Evolutionary conservation across 2,888 invertebrate species (phyloP).

Genomic region (Mylabris sibirica): DNA sequence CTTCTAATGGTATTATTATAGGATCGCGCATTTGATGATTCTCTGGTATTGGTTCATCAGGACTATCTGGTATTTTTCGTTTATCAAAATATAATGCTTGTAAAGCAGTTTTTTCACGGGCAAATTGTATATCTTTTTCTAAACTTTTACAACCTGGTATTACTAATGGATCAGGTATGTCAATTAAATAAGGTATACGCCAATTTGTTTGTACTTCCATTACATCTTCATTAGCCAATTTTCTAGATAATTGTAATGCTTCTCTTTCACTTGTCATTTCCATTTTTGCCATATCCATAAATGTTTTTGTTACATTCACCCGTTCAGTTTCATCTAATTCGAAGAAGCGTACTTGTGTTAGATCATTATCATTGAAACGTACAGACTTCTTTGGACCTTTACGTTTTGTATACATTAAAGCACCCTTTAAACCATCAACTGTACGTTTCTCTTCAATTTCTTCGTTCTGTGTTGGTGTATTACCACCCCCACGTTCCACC

Average conservation of each 20-base stretch:
- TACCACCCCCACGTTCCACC: slow-evolving; percentile 30
- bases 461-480: slow-evolving; percentile 51
- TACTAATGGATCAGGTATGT: slow-evolving; percentile 71
- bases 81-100: slow-evolving; percentile 83
- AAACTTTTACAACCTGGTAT: slow-evolving; percentile 80
- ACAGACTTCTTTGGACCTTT: slow-evolving; percentile 80
- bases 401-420: slow-evolving; percentile 75
- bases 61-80: slow-evolving; percentile 84
- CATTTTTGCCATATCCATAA: slow-evolving; percentile 90
- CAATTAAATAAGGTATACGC: slow-evolving; percentile 75
- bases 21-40: slow-evolving; percentile 79
- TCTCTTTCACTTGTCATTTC: slow-evolving; percentile 88
- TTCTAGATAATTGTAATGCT: slow-evolving; percentile 79
- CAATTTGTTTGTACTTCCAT: slow-evolving; percentile 86
- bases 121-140: slow-evolving; percentile 87
- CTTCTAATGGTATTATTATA: slow-evolving; percentile 86
- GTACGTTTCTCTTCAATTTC: slow-evolving; percentile 60
- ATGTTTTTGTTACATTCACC: slow-evolving; percentile 91
- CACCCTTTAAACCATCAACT: slow-evolving; percentile 74
- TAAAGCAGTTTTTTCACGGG: slow-evolving; percentile 84
- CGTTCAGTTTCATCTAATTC: slow-evolving; percentile 96
- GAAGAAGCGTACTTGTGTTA: slow-evolving; percentile 87
- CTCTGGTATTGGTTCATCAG: slow-evolving; percentile 87
- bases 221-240: slow-evolving; percentile 76
- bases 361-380: slow-evolving; percentile 80